Conservation (phyloP, 1,140 invertebrate genomes). For the Dendroctonus ponderosae region DNA sequence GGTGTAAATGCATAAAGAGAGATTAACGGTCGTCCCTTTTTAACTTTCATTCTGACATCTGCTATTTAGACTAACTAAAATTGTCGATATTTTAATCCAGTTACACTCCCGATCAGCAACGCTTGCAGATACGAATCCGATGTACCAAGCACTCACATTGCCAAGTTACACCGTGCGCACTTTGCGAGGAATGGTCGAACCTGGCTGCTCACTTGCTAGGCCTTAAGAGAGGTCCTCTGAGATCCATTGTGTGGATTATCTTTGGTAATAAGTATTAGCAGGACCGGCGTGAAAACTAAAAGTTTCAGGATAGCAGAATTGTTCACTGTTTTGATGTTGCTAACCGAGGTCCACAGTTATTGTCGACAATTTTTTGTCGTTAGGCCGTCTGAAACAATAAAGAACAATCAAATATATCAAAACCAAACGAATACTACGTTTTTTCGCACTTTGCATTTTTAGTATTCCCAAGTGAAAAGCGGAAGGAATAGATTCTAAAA, state of each 20-base stretch:
- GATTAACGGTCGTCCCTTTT: slow-evolving; percentile 2
- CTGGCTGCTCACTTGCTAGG: slow-evolving; percentile 17
- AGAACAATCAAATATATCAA: background rate
- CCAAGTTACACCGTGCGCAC: slow-evolving; percentile 16
- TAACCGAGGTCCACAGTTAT: slow-evolving; percentile 37
- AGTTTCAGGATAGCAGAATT: no score
- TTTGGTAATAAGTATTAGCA: slow-evolving; percentile 4
- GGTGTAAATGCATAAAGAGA: slow-evolving; percentile 5
- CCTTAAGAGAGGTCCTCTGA: slow-evolving; percentile 17
- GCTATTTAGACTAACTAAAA: slow-evolving; percentile 19
- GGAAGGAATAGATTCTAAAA: no score
- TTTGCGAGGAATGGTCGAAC: slow-evolving; percentile 37
- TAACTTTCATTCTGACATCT: slow-evolving; percentile 24
- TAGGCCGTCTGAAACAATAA: slow-evolving; percentile 37
- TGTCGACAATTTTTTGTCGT: slow-evolving; percentile 40
- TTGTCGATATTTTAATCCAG: slow-evolving; percentile 3
- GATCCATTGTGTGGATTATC: slow-evolving; percentile 18
- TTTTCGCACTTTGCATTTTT: no score
- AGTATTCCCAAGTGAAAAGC: no score
- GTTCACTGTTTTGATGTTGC: slow-evolving; percentile 1
- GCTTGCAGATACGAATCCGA: slow-evolving; percentile 16
- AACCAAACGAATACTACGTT: background rate
- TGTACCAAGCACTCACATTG: slow-evolving; percentile 27
- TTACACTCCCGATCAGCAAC: slow-evolving; percentile 13
- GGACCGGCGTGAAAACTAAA: background rate